Evolutionary conservation across 1,140 invertebrate species (phyloP).

Genomic region (Holotrichia oblita): DNA sequence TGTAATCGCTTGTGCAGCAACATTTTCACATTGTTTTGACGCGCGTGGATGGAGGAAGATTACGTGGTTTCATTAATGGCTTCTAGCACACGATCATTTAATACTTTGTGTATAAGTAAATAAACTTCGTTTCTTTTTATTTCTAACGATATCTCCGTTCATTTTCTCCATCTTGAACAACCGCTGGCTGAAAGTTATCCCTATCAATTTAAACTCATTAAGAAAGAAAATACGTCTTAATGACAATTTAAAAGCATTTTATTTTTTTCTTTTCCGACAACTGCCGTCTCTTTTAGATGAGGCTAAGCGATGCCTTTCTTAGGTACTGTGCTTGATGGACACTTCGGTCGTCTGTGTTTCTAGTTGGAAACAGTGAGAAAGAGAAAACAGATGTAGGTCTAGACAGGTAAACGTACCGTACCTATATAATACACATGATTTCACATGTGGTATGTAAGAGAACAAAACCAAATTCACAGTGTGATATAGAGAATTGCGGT

Average conservation of each 20-base stretch:
- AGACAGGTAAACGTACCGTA: not conserved
- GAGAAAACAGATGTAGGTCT: not conserved
- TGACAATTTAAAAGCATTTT: not conserved
- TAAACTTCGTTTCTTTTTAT: not conserved
- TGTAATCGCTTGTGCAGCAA: no score
- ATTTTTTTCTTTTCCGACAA: not conserved
- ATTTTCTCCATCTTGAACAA: not conserved
- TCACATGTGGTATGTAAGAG: constrained; percentile 13
- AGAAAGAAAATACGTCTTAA: constrained; percentile 17
- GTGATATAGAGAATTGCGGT: not conserved
- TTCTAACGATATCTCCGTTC: not conserved
- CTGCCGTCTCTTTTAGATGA: constrained; percentile 6
- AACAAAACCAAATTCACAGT: not conserved
- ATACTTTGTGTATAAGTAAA: no score
- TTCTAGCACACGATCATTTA: no score
- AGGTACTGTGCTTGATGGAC: constrained; percentile 10
- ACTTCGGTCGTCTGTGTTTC: not conserved
- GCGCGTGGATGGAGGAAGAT: no score
- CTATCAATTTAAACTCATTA: constrained; percentile 9
- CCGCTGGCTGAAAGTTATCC: not conserved
- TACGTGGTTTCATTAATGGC: no score
- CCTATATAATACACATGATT: constrained; percentile 13
- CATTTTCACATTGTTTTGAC: no score
- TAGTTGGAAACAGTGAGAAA: not conserved
- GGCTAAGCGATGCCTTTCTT: constrained; percentile 2